These are phyloP conservation scores for Scolanthus callimorphus DNA, from an alignment of 92 coral and sea anemone species.

Conservation along the genomic window DNA sequence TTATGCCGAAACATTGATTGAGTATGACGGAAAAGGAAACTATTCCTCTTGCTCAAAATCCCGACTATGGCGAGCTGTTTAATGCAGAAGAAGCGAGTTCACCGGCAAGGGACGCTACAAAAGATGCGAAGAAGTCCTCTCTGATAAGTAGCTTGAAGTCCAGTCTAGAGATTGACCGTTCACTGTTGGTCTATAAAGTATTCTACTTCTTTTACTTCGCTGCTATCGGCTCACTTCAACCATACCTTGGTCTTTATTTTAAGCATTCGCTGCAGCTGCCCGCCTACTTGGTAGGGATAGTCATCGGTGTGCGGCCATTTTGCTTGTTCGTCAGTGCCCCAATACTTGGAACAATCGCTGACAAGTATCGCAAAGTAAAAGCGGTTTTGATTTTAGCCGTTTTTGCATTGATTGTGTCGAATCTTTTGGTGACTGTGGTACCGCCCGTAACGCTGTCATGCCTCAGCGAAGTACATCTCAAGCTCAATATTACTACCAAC, in stretches of 20 bases:
- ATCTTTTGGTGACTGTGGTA: constrained; percentile 68
- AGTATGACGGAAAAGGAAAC: too few species aligned
- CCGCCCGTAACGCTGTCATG: constrained; percentile 83
- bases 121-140: too few species aligned
- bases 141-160: constrained; percentile 40
- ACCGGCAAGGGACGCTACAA: too few species aligned
- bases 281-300: constrained; percentile 78
- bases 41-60: too few species aligned
- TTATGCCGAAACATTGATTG: too few species aligned
- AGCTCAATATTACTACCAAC: constrained; percentile 56
- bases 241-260: constrained; percentile 85
- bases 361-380: constrained; percentile 89
- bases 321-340: constrained; percentile 96
- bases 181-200: too few species aligned
- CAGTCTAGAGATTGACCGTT: too few species aligned
- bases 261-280: constrained; percentile 88
- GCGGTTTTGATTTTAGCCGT: too few species aligned
- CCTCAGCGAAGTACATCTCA: constrained; percentile 68
- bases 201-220: constrained; percentile 92
- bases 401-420: constrained; percentile 62
- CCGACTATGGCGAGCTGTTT: too few species aligned
- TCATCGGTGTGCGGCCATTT: constrained; percentile 79
- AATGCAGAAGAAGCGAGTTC: too few species aligned
- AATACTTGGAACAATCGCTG: constrained; percentile 85
- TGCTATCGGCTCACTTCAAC: constrained; percentile 78